Evolutionary conservation across 2,113 vertebrate species (phyloP).

Genomic region (Pavo muticus): DNA sequence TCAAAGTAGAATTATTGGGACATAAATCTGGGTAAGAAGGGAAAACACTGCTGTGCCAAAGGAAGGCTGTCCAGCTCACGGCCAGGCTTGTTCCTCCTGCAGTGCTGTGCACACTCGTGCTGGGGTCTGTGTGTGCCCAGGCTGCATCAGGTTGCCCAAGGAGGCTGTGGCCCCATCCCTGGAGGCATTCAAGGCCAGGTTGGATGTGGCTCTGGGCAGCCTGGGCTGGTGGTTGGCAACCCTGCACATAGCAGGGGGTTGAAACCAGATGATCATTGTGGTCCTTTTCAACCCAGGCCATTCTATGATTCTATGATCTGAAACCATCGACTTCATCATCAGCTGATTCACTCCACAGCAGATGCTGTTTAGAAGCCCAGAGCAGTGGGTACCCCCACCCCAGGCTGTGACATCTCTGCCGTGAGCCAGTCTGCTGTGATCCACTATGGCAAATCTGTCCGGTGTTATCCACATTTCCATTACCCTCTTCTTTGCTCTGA

Average conservation of each 20-base stretch:
- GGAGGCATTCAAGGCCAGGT: too few species aligned
- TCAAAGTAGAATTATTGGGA: background rate
- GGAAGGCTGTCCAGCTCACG: background rate
- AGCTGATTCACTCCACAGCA: rapidly evolving
- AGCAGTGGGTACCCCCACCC: rapidly evolving
- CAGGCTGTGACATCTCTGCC: background rate
- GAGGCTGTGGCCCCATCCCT: too few species aligned
- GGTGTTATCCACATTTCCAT: rapidly evolving
- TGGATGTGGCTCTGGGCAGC: too few species aligned
- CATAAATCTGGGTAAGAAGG: background rate
- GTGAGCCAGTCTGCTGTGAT: background rate
- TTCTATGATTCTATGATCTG: too few species aligned
- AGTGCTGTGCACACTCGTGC: rapidly evolving
- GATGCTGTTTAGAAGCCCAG: rapidly evolving
- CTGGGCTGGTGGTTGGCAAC: too few species aligned
- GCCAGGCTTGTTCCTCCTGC: rapidly evolving
- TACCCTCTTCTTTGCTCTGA: background rate
- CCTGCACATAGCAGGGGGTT: too few species aligned
- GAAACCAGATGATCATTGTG: too few species aligned
- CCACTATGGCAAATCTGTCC: background rate
- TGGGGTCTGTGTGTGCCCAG: rapidly evolving
- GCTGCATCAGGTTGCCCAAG: too few species aligned
- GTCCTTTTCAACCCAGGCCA: too few species aligned
- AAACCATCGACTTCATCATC: background rate
- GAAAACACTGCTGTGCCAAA: background rate